A percentile compares a stretch with the other conserved stretches of the same genome.
These are phyloP conservation scores for Brachionus manjavacas DNA, from an alignment of 1,140 invertebrate species.

Conservation along the genomic window DNA sequence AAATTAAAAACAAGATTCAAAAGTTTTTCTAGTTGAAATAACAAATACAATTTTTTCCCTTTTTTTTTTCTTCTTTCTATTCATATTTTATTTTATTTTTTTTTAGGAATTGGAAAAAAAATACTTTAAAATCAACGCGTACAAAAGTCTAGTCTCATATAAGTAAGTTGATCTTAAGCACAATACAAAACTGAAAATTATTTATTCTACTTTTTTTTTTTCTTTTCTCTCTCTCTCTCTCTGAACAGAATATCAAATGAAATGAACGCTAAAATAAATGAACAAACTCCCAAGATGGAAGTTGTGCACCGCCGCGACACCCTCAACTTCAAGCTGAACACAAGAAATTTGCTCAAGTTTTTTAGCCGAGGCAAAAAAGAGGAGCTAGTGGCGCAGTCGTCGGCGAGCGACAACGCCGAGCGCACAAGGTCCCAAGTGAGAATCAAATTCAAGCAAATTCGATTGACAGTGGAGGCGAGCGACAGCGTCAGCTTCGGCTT, in stretches of 20 bases:
- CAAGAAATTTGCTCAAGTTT: constrained; percentile 20
- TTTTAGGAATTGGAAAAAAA: neutral
- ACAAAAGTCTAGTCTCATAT: constrained; percentile 18
- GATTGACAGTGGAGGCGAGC: neutral
- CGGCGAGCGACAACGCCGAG: neutral
- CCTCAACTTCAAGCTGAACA: neutral
- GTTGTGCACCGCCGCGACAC: neutral
- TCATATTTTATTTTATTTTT: too few species aligned
- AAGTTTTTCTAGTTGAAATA: constrained; percentile 5
- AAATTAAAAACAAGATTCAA: constrained; percentile 21
- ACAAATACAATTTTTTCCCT: constrained; percentile 13
- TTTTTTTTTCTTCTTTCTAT: too few species aligned
- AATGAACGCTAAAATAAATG: neutral
- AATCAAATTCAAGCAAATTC: constrained; percentile 1
- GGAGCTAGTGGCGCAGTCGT: neutral
- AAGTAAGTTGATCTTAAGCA: neutral
- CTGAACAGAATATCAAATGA: neutral
- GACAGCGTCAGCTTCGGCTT: neutral
- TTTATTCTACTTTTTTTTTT: neutral
- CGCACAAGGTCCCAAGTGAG: neutral
- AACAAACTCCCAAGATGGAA: constrained; percentile 14
- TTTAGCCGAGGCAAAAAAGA: neutral
- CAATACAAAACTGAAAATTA: neutral
- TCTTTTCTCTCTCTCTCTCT: neutral
- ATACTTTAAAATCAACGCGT: neutral